Evolutionary conservation across 2,113 vertebrate genomes (phyloP), one percentile per base, ranked within the genome.

Genomic region (Catharus minimus): DNA sequence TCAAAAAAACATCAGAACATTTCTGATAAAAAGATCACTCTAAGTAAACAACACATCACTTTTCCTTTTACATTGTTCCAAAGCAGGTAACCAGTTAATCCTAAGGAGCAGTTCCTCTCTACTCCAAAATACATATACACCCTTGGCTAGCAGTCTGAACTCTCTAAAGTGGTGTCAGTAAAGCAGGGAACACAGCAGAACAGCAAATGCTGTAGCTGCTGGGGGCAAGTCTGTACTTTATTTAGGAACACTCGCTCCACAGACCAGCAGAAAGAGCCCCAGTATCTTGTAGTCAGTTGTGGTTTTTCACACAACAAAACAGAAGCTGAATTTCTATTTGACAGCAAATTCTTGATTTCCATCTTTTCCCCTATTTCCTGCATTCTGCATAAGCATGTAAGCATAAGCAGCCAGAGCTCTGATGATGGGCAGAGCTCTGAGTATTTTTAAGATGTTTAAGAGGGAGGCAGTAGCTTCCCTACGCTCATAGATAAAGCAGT

Each of bases 401-500:
- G 60, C 4, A 13, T 1, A 71, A 69, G 60, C 28, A 65, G 67
- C 23, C 53, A 61, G 60, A 62, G 36, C 27, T 46, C 39, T 15
- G 26, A 13, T 1, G 4, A 22, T 2, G 4, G 72, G 74, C 33
- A 53, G 13, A n/a, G 27, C 47, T 11, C 8, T 0, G 0, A 44
- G 24, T 65, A 22, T 14, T 73, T 55, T 11, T 15, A 43, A 49
- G 1, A 5, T 5, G 20, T 39, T 71, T 20, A 39, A 19, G 15
- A 60, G 22, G 16, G 13, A 80, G 24, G 11, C 49, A 39, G n/a
- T 19, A 47, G 60, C 22, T 36, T 66, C 41, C 24, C 7, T 3
- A 22, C 0, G 0, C 19, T 56, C 27, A 3, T 0, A 43, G 22
- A 36, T 8, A 24, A 33, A 72, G 43, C 10, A 3, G n/a, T 20